Conservation (phyloP, 2,113 vertebrate species). For the Oncorhynchus tshawytscha region DNA sequence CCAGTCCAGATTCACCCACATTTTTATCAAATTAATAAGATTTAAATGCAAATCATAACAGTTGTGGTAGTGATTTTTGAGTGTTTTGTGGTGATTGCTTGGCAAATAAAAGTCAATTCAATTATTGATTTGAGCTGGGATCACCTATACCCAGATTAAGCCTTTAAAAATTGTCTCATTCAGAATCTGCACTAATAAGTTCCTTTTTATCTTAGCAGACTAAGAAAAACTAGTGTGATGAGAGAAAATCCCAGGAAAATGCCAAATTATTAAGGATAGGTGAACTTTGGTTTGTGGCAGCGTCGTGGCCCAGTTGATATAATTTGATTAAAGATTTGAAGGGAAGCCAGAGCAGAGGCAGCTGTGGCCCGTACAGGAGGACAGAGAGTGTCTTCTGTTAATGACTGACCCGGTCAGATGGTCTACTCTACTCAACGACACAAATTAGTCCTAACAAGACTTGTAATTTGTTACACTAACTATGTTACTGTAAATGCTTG, state of each 20-base stretch:
- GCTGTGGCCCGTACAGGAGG: not conserved
- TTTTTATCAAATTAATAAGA: too few species aligned
- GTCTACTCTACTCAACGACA: not conserved
- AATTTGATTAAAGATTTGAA: constrained; percentile 6
- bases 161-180: too few species aligned
- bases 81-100: not conserved
- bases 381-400: not conserved
- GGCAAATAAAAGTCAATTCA: constrained; percentile 20
- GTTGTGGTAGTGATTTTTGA: not conserved
- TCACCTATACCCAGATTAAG: too few species aligned
- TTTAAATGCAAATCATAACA: not conserved
- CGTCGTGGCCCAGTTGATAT: not conserved
- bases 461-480: not conserved
- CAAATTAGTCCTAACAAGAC: not conserved
- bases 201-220: too few species aligned
- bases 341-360: constrained; percentile 13
- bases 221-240: too few species aligned
- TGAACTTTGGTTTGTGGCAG: not conserved
- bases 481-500: too few species aligned
- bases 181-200: too few species aligned
- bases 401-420: not conserved
- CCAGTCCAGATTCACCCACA: too few species aligned
- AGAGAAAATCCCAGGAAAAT: too few species aligned
- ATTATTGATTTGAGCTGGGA: not conserved
- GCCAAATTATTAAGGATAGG: not conserved